phyloP scores from a whole-genome alignment of 2,888 invertebrate species.

The Ornithoptera alexandrae region DNA sequence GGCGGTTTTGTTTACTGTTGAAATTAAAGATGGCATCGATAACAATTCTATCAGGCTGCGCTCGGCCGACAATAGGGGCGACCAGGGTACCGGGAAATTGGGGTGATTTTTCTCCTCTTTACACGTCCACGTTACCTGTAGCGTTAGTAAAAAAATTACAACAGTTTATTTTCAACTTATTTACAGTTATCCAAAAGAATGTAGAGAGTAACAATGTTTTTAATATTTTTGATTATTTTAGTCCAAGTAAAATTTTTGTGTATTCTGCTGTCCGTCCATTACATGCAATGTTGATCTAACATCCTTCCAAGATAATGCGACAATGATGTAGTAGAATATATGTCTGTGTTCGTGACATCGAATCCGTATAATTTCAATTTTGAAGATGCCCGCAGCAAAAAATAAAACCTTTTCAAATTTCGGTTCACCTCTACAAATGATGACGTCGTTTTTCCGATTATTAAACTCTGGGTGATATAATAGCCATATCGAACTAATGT shows the following conservation, averaged over 20 bases:
- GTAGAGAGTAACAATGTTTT: neutral
- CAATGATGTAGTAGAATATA: slow-evolving; percentile 49
- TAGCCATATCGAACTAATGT: neutral
- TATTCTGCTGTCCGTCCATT: slow-evolving; percentile 14
- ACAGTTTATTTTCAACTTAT: neutral
- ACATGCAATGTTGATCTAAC: neutral
- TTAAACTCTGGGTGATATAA: slow-evolving; percentile 36
- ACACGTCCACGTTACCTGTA: slow-evolving; percentile 52
- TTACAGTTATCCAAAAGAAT: no score
- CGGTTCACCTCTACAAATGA: slow-evolving; percentile 51
- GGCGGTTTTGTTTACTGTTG: slow-evolving; percentile 61
- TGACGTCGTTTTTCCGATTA: slow-evolving; percentile 46
- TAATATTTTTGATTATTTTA: neutral
- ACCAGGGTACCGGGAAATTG: slow-evolving; percentile 67
- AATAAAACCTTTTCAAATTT: slow-evolving; percentile 59
- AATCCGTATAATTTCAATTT: slow-evolving; percentile 46
- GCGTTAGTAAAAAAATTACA: slow-evolving; percentile 41
- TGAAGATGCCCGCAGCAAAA: slow-evolving; percentile 32
- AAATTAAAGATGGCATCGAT: slow-evolving; percentile 83
- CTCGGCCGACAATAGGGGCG: slow-evolving; percentile 64
- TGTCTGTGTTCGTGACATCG: slow-evolving; percentile 54
- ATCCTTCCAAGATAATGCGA: slow-evolving; percentile 44
- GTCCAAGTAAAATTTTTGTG: neutral
- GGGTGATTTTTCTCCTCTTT: slow-evolving; percentile 76
- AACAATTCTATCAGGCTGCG: slow-evolving; percentile 78